These are phyloP conservation scores for Drosophila kepulauana DNA, from an alignment of 1,140 invertebrate species.

Conservation along the genomic window DNA sequence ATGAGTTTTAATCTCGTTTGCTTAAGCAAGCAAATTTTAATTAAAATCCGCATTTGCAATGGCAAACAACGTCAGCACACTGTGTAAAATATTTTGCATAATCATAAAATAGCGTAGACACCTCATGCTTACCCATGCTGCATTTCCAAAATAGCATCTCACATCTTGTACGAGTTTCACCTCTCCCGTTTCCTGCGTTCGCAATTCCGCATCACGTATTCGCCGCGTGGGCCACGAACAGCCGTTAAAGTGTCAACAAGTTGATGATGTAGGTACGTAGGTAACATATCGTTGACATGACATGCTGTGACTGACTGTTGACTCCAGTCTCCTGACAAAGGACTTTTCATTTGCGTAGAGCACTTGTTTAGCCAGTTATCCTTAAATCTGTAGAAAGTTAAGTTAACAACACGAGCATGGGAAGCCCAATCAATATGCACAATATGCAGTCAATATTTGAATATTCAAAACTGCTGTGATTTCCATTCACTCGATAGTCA, in stretches of 20 bases:
- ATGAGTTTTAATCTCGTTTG: no score
- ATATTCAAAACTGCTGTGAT: slow-evolving; percentile 58
- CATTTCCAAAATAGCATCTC: not conserved
- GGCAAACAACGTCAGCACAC: no score
- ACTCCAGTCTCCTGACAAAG: not conserved
- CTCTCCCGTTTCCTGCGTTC: not conserved
- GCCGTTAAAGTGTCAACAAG: slow-evolving; percentile 76
- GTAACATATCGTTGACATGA: slow-evolving; percentile 32
- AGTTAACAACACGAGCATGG: slow-evolving; percentile 1
- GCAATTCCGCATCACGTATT: slow-evolving; percentile 18
- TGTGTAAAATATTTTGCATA: slow-evolving; percentile 63
- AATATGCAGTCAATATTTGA: slow-evolving; percentile 69
- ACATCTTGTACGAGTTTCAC: not conserved
- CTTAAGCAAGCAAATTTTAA: no score
- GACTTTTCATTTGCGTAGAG: not conserved
- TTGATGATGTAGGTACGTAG: slow-evolving; percentile 65
- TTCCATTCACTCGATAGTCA: slow-evolving; percentile 57
- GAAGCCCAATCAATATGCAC: slow-evolving; percentile 75
- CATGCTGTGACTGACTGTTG: slow-evolving; percentile 12
- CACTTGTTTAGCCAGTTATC: slow-evolving; percentile 11
- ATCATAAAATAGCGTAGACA: slow-evolving; percentile 44
- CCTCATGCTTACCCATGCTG: not conserved
- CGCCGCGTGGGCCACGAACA: slow-evolving; percentile 21
- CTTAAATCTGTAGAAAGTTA: slow-evolving; percentile 17
- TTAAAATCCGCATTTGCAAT: no score